These are phyloP conservation scores for Drosophila mojavensis DNA, from an alignment of 1,140 invertebrate species.

Conservation along the genomic window DNA sequence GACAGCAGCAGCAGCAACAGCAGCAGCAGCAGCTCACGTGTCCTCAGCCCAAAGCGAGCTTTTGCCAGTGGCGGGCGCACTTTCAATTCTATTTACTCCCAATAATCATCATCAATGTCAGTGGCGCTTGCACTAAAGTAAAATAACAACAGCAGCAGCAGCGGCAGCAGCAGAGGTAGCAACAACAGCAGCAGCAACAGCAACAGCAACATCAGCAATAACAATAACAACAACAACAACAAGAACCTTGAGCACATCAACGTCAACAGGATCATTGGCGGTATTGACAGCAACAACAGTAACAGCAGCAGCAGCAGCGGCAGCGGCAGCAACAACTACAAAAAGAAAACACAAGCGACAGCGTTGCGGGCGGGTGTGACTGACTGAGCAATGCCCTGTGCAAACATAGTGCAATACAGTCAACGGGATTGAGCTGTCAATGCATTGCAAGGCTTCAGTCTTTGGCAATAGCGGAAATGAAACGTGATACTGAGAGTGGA, in stretches of 20 bases:
- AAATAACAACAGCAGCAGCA: conserved; percentile 46
- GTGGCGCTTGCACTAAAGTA: conserved; percentile 76
- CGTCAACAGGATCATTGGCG: conserved; percentile 78
- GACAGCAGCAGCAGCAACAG: neutral
- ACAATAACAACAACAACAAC: conserved; percentile 15
- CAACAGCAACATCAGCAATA: conserved; percentile 2
- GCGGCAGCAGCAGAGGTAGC: too few species aligned
- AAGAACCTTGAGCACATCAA: conserved; percentile 26
- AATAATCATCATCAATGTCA: conserved; percentile 84
- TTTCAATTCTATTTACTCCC: conserved; percentile 84
- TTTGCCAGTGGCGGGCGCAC: conserved; percentile 44
- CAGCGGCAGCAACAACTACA: conserved; percentile 3
- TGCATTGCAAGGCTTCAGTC: too few species aligned
- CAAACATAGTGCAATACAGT: neutral
- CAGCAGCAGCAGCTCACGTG: conserved; percentile 44
- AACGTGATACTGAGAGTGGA: neutral
- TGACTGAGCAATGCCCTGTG: neutral
- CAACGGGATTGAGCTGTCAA: neutral
- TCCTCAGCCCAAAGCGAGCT: conserved; percentile 48
- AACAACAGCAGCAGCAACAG: too few species aligned
- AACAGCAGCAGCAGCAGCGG: conserved; percentile 8
- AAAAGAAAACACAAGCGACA: neutral
- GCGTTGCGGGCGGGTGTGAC: neutral
- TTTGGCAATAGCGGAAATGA: too few species aligned
- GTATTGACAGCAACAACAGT: conserved; percentile 53